Conservation (phyloP, 2,888 invertebrate genomes). For the Dicroscelio sp. region DNA sequence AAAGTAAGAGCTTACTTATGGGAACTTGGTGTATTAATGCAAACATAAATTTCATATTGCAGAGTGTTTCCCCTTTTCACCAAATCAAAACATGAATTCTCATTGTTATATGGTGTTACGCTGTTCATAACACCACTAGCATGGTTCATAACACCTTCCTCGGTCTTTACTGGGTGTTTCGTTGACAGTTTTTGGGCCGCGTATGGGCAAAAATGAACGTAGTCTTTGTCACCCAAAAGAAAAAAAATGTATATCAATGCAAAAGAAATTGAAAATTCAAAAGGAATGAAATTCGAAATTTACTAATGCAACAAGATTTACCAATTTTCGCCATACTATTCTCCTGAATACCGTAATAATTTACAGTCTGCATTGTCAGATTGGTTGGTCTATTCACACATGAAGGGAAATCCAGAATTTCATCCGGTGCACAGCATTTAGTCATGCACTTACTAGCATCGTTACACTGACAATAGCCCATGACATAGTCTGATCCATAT, state of each 20-base stretch:
- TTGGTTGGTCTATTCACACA: neutral
- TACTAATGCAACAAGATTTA: too few species aligned
- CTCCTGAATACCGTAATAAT: too few species aligned
- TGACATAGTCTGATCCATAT: neutral
- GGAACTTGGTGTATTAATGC: neutral
- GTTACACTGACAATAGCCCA: constrained; percentile 23
- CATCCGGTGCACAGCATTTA: constrained; percentile 34
- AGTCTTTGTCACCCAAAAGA: neutral
- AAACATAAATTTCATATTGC: neutral
- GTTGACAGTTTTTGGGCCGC: neutral
- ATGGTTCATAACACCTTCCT: neutral
- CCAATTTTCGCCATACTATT: neutral
- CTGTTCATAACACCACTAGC: neutral
- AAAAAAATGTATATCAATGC: neutral
- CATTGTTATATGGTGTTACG: neutral
- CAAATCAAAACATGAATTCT: neutral
- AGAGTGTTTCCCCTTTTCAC: neutral
- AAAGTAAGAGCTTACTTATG: constrained; percentile 3
- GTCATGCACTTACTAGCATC: neutral
- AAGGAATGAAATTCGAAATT: too few species aligned
- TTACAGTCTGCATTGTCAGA: neutral
- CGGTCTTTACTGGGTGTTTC: neutral
- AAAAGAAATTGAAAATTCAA: neutral
- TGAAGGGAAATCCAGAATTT: constrained; percentile 1
- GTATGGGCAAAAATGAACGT: neutral